Evolutionary conservation across 2,888 invertebrate genomes (phyloP), one percentile per base, ranked within the genome.

Genomic region (Dicyrtomina minuta): DNA sequence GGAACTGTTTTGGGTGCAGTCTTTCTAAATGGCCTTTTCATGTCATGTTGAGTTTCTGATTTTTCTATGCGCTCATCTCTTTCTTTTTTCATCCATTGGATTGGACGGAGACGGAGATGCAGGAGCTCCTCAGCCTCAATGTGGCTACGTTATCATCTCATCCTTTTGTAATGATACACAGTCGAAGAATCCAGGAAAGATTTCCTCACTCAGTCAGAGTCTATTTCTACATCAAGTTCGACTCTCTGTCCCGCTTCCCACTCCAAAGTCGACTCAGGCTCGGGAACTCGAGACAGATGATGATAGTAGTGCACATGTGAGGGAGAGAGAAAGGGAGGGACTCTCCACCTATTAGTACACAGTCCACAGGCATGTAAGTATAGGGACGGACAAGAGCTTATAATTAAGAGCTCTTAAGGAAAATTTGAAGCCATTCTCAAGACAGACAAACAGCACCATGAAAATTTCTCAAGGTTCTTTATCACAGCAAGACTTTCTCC

Each of bases 21-120:
- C 46, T 64, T 64, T 44, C 60, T 46, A 70, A 70, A 70, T 70
- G 70, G 70, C 62, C 66, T 70, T 70, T 70, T 41, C 70, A 39
- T 70, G 70, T 70, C 70, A 64, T 24, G 26, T 39, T 43, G 22
- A 20, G 49, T 41, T 55, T 65, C 53, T 41, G 46, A 65, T 65
- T 65, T 44, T 65, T 59, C 49, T 26, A 26, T 67, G 20, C 64
- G 17, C 51, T 53, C 39, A 39, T 49, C 55, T 55, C 55, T 1
- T 17, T 56, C 27, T 17, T 56, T n/a, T 26, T 33, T 6, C 26
- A 22, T 56, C 33, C 22, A 55, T 20, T 24, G 4, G 4, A 55
- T 6, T 4, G 8, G 4, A 3, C 55, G 12, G 4, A 55, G 26
- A 3, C 15, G 6, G 15, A 20, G 20, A 20, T 17, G 4, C 55